Conservation (phyloP, 2,888 invertebrate species). For the Oeneis ivallda region DNA sequence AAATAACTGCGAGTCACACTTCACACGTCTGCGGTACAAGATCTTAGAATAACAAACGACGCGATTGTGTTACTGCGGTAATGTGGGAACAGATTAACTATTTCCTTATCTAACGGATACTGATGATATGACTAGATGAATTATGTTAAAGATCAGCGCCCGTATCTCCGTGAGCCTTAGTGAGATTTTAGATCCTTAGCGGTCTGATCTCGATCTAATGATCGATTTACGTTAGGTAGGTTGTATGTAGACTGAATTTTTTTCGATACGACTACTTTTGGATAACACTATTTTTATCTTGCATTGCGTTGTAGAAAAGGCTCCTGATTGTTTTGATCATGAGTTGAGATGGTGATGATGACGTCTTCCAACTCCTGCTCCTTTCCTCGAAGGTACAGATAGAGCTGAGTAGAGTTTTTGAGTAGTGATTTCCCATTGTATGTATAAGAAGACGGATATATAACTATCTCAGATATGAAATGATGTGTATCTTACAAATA, state of each 20-base stretch:
- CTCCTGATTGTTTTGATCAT: too few species aligned
- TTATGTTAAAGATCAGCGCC: slow-evolving; percentile 14
- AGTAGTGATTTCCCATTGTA: too few species aligned
- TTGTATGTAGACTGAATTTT: neutral
- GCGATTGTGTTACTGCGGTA: slow-evolving; percentile 11
- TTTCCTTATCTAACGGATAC: slow-evolving; percentile 27
- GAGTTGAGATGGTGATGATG: too few species aligned
- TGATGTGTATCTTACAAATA: too few species aligned
- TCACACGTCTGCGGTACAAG: slow-evolving; percentile 26
- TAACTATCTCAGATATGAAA: too few species aligned
- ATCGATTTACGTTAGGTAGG: neutral
- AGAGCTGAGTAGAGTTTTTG: too few species aligned
- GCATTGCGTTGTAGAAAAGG: too few species aligned
- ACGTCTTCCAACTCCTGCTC: too few species aligned
- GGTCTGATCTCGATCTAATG: neutral
- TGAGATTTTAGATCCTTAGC: neutral
- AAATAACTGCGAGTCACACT: slow-evolving; percentile 23
- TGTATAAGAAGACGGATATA: too few species aligned
- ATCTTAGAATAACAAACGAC: slow-evolving; percentile 11
- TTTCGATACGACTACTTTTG: too few species aligned
- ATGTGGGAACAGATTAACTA: slow-evolving; percentile 21
- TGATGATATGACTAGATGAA: slow-evolving; percentile 2
- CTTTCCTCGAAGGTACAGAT: too few species aligned
- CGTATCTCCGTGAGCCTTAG: slow-evolving; percentile 1
- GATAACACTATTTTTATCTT: too few species aligned